A percentile compares a stretch with the other conserved stretches of the same genome.
These are phyloP conservation scores for Trichonephila clavipes DNA, from an alignment of 1,140 invertebrate genomes.

Conservation along the genomic window DNA sequence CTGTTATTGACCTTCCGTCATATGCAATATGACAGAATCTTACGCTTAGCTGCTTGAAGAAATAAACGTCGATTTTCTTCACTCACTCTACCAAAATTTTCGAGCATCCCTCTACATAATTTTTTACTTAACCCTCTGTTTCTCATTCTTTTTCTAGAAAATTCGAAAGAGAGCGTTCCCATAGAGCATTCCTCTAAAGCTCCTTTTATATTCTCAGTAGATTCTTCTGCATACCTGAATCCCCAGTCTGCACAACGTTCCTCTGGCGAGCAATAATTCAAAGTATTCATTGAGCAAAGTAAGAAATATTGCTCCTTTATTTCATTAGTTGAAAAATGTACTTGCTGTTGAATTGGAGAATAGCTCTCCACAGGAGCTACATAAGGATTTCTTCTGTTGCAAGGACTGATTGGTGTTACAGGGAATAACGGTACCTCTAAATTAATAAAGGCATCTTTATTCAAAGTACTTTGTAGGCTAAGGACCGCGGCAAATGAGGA, in stretches of 20 bases:
- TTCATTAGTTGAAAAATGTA: not conserved
- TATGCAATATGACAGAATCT: not conserved
- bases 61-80: not conserved
- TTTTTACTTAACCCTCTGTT: not conserved
- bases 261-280: not conserved
- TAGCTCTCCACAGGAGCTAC: not conserved
- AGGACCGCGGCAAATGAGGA: not conserved
- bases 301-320: not conserved
- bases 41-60: slow-evolving; percentile 8
- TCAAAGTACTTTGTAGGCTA: not conserved
- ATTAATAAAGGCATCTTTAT: not conserved
- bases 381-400: not conserved
- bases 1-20: not conserved
- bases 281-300: not conserved
- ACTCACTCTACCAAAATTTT: not conserved
- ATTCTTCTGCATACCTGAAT: not conserved
- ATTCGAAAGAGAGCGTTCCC: not conserved
- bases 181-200: not conserved
- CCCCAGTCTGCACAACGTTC: not conserved
- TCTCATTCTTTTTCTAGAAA: not conserved
- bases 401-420: not conserved
- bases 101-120: not conserved
- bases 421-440: not conserved
- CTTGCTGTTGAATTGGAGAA: not conserved
- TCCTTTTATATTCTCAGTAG: not conserved